Conservation (phyloP, 2,888 invertebrate genomes). For the Patella pellucida region DNA sequence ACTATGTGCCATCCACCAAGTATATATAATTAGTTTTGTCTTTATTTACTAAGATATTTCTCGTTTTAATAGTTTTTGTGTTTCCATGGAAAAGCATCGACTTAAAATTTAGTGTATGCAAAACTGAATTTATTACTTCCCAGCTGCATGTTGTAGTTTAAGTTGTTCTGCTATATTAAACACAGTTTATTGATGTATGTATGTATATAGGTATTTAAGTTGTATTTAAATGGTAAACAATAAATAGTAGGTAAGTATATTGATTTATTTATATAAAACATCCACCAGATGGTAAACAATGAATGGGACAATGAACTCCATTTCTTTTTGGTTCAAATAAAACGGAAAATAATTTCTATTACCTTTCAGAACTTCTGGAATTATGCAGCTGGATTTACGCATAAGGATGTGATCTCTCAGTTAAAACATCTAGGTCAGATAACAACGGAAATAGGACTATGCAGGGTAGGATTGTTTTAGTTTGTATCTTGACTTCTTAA, state of each 20-base stretch:
- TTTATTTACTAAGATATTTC: no score
- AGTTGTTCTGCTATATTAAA: not conserved
- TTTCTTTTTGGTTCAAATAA: not conserved
- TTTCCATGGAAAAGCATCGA: no score
- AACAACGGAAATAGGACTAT: conserved; percentile 90
- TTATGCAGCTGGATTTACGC: conserved; percentile 86
- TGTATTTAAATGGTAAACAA: not conserved
- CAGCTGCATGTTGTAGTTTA: no score
- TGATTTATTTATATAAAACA: not conserved
- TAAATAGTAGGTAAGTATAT: conserved; percentile 1
- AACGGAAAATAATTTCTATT: conserved; percentile 3
- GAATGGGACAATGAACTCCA: no score
- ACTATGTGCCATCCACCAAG: no score
- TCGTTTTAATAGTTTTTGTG: no score
- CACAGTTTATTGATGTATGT: not conserved
- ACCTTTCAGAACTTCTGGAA: conserved; percentile 82
- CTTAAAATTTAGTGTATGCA: no score
- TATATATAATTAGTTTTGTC: no score
- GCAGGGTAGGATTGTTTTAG: conserved; percentile 75
- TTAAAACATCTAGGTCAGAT: conserved; percentile 85
- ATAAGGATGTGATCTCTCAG: conserved; percentile 82
- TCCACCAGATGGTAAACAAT: no score
- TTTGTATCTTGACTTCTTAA: no score
- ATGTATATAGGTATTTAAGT: not conserved
- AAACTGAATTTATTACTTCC: no score